Evolutionary conservation across 23 tunicate genomes (phyloP), one percentile per base, ranked within the genome.

Genomic region (Halocynthia roretzi): DNA sequence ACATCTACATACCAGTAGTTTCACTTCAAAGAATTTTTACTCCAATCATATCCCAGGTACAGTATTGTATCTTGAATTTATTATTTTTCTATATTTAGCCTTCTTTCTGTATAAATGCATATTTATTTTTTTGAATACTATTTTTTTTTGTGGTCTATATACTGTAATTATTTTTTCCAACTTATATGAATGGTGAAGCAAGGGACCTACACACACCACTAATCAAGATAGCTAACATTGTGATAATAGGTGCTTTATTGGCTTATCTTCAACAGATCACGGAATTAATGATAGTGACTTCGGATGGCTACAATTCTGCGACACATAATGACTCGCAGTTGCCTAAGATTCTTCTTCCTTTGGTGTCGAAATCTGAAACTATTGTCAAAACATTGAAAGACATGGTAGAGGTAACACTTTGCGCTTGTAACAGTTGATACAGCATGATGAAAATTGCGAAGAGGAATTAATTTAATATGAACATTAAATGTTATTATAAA

Each of bases 11-110:
- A 14, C 90, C 90, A n/a, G 71, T 83, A 8, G 67, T 79, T 49
- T 85, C 90, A 9, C 52, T 85, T 78, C 90, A 85, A 79, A 17
- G 56, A 65, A 71, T 85, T 53, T 70, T 85, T 40, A 85, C 90
- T 8, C 72, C 90, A 71, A 73, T 85, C 40, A 67, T 82, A 54
- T 77, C 90, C 12, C 80, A 80, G 84, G 90, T 84, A 53, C 63
- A 58, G 63, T 58, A 31, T 0, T 31, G 4, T 31, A 31, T 31
- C 44, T 31, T 31, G 44, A 31, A 31, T 31, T 31, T 31, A 31
- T 31, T 31, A 31, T 31, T 0, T 31, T 4, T 0, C 44, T 31
- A 31, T 31, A 31, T 31, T 31, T n/a, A n/a, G n/a, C n/a, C n/a
- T n/a, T 31, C 44, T 31, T 31, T 31, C 44, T 31, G 44, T 31